Conservation (phyloP, 2,797 vertebrate genomes). For the Florisuga fusca region DNA sequence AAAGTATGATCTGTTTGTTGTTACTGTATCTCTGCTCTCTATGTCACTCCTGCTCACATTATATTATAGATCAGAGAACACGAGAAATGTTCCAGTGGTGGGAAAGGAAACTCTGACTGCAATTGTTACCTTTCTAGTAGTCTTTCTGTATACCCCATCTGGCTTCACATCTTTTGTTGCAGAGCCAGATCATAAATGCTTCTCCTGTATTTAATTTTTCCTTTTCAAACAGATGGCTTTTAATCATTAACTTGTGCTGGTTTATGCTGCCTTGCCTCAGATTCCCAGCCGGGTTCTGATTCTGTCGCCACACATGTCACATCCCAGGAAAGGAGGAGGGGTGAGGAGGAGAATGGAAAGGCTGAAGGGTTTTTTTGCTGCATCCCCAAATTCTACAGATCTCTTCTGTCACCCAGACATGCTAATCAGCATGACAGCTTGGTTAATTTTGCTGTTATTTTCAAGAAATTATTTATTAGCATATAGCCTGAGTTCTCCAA, state of each 20-base stretch:
- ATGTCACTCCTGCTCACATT: neutral
- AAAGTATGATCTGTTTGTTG: neutral
- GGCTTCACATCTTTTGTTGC: neutral
- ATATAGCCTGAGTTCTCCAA: neutral
- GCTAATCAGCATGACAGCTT: neutral
- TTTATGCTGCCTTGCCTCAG: neutral
- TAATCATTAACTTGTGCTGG: neutral
- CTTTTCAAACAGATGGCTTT: neutral
- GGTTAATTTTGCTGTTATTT: neutral
- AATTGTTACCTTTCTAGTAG: neutral
- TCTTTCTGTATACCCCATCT: neutral
- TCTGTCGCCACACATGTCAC: neutral
- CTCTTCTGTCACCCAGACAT: neutral
- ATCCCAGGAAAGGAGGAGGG: neutral
- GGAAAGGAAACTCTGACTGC: neutral
- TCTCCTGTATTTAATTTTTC: neutral
- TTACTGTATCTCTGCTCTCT: neutral
- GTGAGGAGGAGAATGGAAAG: neutral
- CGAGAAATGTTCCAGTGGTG: conserved; percentile 1
- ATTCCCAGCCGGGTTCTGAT: neutral
- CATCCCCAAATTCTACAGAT: neutral
- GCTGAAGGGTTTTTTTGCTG: neutral
- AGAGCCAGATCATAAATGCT: neutral
- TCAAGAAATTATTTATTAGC: neutral
- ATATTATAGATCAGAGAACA: neutral